Base-by-base conservation (phyloP, 2,113 vertebrate genomes). In the Coregonus clupeaformis region DNA sequence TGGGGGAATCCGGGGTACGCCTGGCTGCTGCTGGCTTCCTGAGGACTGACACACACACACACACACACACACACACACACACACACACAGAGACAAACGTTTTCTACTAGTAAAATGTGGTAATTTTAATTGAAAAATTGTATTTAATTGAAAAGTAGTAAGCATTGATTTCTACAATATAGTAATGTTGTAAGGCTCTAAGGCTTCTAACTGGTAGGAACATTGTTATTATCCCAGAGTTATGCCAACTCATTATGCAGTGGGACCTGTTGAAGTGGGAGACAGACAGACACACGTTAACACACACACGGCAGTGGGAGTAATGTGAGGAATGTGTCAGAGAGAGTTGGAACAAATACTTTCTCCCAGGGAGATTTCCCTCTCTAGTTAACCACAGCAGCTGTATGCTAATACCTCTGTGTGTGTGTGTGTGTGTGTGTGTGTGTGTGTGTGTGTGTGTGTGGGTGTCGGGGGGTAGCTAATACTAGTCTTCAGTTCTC, bases 341-440 rank as follows among this genome's bases (percentile, higher is more conserved):
- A n/a, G 20, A 59, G 57, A 60, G 6, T 60, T 22, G n/a, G 57
- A n/a, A 24, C 57, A 60, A 60, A 60, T n/a, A 60, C 6, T n/a
- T 7, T 60, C 7, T 16, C 57, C 57, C 13, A 1, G n/a, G n/a
- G 57, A 60, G 52, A 2, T 11, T 0, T 55, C 49, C 12, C 3
- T 52, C 14, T 72, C 72, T 68, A 67, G 71, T 94, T 94, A 94
- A 94, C 92, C 89, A 93, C 84, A 57, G 91, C 94, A 95, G 94
- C 94, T 95, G 94, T 95, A 95, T 95, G 94, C 89, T 93, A 95
- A 95, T 94, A 62, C 32, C 20, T 7, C 73, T 65, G 3, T 55
- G 85, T 69, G 74, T 83, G 78, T 81, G 90, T 77, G 89, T 5
- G 85, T 91, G 93, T 93, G 42, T 91, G 91, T 87, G 29, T 22